Percentiles rank a stretch among this genome's conserved stretches.
These are phyloP conservation scores for Sitophilus oryzae DNA, from an alignment of 1,140 invertebrate genomes.

Conservation along the genomic window DNA sequence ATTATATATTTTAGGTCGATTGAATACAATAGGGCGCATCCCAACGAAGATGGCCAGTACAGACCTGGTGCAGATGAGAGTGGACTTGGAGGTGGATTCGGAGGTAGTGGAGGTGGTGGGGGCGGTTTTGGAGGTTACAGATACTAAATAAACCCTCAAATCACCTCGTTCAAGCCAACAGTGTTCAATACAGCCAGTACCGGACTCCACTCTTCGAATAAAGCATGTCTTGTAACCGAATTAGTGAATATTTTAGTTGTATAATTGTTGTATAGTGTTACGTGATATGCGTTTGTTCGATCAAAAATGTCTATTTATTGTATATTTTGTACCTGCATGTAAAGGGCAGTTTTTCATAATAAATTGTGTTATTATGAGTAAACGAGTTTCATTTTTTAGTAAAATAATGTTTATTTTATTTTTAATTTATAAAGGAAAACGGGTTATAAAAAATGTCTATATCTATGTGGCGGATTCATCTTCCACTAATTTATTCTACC, in stretches of 20 bases:
- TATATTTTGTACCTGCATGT: neutral
- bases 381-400: too few species aligned
- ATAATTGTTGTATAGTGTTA: too few species aligned
- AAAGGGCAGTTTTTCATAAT: neutral
- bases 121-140: neutral
- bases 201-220: too few species aligned
- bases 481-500: too few species aligned
- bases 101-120: neutral
- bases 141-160: neutral
- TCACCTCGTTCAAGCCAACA: too few species aligned
- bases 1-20: slow-evolving; percentile 14
- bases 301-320: neutral
- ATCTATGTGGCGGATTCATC: too few species aligned
- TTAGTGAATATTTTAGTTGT: neutral
- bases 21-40: slow-evolving; percentile 23
- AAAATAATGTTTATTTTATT: too few species aligned
- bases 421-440: too few species aligned
- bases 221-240: too few species aligned
- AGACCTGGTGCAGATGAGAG: slow-evolving; percentile 20
- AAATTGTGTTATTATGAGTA: neutral
- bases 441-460: too few species aligned
- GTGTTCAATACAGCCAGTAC: neutral
- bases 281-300: too few species aligned
- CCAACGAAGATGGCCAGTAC: slow-evolving; percentile 22
- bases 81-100: slow-evolving; percentile 10